phyloP scores from a whole-genome alignment of 2,113 vertebrate species.

The Phalacrocorax pelagicus region DNA sequence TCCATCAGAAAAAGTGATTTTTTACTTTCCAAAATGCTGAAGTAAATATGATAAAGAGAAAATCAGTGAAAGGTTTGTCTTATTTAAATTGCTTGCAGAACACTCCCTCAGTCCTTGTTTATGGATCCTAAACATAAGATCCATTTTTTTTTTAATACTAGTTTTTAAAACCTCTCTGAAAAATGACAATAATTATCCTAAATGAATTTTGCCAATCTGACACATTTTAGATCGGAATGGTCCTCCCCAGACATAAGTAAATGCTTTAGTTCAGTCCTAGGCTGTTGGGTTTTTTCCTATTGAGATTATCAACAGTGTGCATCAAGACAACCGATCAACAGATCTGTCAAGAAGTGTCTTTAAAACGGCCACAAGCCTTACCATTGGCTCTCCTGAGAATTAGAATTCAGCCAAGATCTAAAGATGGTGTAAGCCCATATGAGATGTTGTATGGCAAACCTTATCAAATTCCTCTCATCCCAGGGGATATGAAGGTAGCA shows the following conservation, averaged over 20 bases:
- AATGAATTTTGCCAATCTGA: not conserved
- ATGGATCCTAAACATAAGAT: not conserved
- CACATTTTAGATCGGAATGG: not conserved
- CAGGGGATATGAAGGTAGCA: too few relatives aligned
- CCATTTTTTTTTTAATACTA: not conserved
- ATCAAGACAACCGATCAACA: too few relatives aligned
- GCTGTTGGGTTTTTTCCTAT: not conserved
- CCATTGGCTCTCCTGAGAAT: too few relatives aligned
- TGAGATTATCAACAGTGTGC: not conserved
- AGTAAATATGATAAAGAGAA: not conserved
- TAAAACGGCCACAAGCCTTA: too few relatives aligned
- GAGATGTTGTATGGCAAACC: too few relatives aligned
- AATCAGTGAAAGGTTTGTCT: not conserved
- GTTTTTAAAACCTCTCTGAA: not conserved
- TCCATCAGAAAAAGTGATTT: not conserved
- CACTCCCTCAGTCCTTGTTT: not conserved
- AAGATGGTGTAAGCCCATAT: too few relatives aligned
- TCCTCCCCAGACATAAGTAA: not conserved
- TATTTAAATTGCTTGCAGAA: not conserved
- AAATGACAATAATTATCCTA: not conserved
- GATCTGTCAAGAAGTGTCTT: too few relatives aligned
- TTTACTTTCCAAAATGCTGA: not conserved
- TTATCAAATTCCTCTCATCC: too few relatives aligned
- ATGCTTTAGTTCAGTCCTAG: not conserved
- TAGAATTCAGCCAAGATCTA: too few relatives aligned